Conservation (phyloP, 1,140 invertebrate species). For the Calycopis cecrops region DNA sequence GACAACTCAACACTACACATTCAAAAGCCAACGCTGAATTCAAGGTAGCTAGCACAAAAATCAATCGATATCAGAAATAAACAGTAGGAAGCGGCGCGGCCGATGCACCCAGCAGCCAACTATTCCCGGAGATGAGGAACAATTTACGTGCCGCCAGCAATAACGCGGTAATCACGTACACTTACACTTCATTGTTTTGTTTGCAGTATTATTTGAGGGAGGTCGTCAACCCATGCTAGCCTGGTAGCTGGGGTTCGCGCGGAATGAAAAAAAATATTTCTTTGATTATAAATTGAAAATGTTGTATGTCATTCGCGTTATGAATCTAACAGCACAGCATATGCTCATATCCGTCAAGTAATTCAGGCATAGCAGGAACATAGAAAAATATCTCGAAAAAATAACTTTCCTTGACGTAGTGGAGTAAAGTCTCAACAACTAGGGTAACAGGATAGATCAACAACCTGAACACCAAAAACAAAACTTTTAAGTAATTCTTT, state of each 20-base stretch:
- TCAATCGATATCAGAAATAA: slow-evolving; percentile 15
- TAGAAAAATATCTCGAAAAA: too few relatives aligned
- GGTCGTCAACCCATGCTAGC: slow-evolving; percentile 9
- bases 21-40: neutral
- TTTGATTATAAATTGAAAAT: too few relatives aligned
- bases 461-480: too few relatives aligned
- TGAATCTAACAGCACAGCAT: too few relatives aligned
- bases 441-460: too few relatives aligned
- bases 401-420: too few relatives aligned
- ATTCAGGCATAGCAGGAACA: too few relatives aligned
- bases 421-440: too few relatives aligned
- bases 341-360: too few relatives aligned
- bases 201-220: neutral
- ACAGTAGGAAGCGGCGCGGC: slow-evolving; percentile 22
- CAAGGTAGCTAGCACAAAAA: slow-evolving; percentile 4
- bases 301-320: too few relatives aligned
- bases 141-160: slow-evolving; percentile 40
- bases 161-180: slow-evolving; percentile 16
- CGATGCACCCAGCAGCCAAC: slow-evolving; percentile 38
- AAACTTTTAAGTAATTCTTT: too few relatives aligned
- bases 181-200: slow-evolving; percentile 4
- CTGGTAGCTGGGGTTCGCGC: slow-evolving; percentile 12
- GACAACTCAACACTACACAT: too few relatives aligned
- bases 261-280: neutral
- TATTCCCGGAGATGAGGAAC: slow-evolving; percentile 33